Base-by-base conservation (phyloP, 2,113 vertebrate species). In the Motacilla tschutschensis region DNA sequence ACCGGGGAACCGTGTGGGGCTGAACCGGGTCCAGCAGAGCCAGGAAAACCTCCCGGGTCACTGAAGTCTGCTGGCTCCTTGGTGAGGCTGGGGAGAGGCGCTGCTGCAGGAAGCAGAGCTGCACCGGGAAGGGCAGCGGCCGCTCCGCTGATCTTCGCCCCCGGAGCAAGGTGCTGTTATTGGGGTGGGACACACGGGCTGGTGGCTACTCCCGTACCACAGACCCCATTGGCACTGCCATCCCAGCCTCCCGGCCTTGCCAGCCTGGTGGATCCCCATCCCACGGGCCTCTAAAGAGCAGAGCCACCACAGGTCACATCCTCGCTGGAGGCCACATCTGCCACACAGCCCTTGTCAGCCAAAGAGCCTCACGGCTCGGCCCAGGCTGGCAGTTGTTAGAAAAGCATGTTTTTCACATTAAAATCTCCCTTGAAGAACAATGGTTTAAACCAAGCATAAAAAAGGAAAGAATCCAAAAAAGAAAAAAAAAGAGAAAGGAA, bases 331-430 rank as follows among this genome's bases (percentile, higher is more conserved):
- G 11, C 18, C 54, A 16, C 11, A 2, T 40, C 53, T 8, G 6
- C 55, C 46, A 60, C 59, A 9, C 59, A 74, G 77, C 62, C 54
- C n/a, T n/a, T 28, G 1, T 50, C 65, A 65, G n/a, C 15, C 4
- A 18, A 82, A 64, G n/a, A 83, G 63, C 63, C 29, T 40, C 51
- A 62, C 28, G 24, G 63, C 80, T 76, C 43, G 62, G 91, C 63
- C 59, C 70, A n/a, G 58, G 50, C 90, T 81, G 57, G 77, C 77
- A 55, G 78, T 29, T 33, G 38, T 89, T 15, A 76, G 78, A 70
- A 84, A 91, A 88, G 87, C 94, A 95, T 89, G 59, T 94, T 95
- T 93, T 95, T 93, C 78, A 11, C 74, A 95, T 95, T 94, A 95
- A 88, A 83, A 85, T 76, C 76, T 88, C 90, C 63, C 85, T 89